A percentile compares a stretch with the other conserved stretches of the same genome.
Conservation (phyloP, 2,113 vertebrate genomes). For the Coryphaenoides rupestris region DNA sequence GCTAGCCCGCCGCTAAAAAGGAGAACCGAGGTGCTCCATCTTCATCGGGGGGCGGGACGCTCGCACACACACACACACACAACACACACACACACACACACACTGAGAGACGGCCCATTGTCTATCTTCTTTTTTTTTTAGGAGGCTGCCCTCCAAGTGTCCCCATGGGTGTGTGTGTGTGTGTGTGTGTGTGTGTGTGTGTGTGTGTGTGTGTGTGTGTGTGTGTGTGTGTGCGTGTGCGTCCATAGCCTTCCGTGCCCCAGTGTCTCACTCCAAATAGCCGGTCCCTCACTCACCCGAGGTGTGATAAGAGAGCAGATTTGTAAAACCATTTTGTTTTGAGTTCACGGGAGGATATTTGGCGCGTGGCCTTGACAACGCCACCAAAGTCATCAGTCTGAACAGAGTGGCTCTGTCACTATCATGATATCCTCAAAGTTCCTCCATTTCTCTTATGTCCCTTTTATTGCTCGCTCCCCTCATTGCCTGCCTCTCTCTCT, state of each 20-base stretch:
- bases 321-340: conserved; percentile 60
- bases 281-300: conserved; percentile 31
- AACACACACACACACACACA: conserved; percentile 25
- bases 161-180: conserved; percentile 24
- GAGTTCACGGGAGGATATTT: conserved; percentile 58
- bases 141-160: conserved; percentile 29
- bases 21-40: conserved; percentile 58
- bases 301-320: conserved; percentile 49
- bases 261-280: conserved; percentile 29
- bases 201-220: conserved; percentile 24
- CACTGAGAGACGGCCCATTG: conserved; percentile 41
- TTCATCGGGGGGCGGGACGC: conserved; percentile 64
- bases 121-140: conserved; percentile 46
- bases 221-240: background rate
- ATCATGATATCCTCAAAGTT: conserved; percentile 53
- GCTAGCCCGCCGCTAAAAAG: conserved; percentile 58
- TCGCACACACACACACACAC: too few species aligned
- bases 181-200: conserved; percentile 5
- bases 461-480: background rate
- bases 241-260: too few species aligned
- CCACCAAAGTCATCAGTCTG: conserved; percentile 68
- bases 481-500: conserved; percentile 20
- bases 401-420: conserved; percentile 49
- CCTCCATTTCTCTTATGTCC: conserved; percentile 35
- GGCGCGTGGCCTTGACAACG: conserved; percentile 71